phyloP scores from a whole-genome alignment of 2,888 invertebrate genomes.

The Cataglyphis altisquamis region DNA sequence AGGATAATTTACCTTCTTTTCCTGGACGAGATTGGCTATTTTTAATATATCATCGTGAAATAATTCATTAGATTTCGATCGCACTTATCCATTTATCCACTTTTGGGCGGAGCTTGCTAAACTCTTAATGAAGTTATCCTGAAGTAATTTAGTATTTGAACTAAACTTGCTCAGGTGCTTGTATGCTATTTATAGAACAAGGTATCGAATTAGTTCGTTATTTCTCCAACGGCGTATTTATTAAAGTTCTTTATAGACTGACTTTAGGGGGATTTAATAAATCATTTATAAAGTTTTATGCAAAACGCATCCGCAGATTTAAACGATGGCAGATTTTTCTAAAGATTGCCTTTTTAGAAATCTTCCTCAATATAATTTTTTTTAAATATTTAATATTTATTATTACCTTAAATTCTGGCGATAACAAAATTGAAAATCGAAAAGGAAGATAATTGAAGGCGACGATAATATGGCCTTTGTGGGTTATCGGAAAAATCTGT shows the following conservation, averaged over 20 bases:
- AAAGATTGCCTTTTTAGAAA: not conserved
- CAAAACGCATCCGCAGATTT: not conserved
- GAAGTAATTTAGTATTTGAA: constrained; percentile 8
- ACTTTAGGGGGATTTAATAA: not conserved
- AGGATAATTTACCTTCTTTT: constrained; percentile 1
- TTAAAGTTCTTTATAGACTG: not conserved
- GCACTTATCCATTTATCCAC: not conserved
- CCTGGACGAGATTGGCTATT: not conserved
- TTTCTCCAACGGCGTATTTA: not conserved
- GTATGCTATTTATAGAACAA: constrained; percentile 16
- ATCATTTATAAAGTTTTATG: not conserved
- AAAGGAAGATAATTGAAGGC: not conserved
- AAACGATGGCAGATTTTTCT: not conserved
- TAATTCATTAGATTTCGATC: not conserved
- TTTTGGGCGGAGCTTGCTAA: not conserved
- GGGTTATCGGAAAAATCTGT: not conserved
- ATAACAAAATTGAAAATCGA: not conserved
- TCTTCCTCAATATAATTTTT: not conserved
- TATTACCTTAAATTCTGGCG: not conserved
- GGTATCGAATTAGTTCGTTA: not conserved
- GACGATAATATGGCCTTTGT: not conserved
- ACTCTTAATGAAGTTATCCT: not conserved
- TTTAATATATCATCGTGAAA: not conserved
- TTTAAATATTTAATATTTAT: not conserved
- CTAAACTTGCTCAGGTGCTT: constrained; percentile 3